Evolutionary conservation across 2,113 vertebrate species (phyloP).

Genomic region (Callipepla californica): DNA sequence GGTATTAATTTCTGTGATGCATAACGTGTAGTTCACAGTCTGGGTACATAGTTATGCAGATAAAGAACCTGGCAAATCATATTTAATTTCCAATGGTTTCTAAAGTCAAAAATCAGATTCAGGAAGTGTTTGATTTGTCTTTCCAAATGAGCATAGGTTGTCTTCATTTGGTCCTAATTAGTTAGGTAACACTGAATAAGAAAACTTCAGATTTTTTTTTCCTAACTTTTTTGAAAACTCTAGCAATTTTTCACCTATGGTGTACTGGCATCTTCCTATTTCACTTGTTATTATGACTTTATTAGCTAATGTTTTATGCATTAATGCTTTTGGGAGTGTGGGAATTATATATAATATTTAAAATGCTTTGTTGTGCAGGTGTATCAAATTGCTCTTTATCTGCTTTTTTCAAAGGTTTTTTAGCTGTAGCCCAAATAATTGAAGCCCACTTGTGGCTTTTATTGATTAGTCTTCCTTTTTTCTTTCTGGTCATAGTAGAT

Average conservation of each 20-base stretch:
- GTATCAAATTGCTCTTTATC: neutral
- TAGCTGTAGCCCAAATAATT: neutral
- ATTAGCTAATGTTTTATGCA: neutral
- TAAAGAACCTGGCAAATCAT: neutral
- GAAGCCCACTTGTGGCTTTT: neutral
- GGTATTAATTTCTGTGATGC: neutral
- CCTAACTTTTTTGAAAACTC: fast-evolving
- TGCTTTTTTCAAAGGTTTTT: neutral
- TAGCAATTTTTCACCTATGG: neutral
- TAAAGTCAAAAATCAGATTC: neutral
- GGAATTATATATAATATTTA: neutral
- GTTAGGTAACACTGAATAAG: neutral
- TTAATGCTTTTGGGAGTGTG: neutral
- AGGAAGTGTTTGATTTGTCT: neutral
- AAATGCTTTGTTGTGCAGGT: neutral
- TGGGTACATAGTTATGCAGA: neutral
- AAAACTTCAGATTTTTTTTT: neutral
- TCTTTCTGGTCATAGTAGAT: neutral
- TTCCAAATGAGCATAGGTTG: neutral
- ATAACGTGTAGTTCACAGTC: neutral
- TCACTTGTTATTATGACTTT: neutral
- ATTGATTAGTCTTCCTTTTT: neutral
- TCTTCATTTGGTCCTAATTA: neutral
- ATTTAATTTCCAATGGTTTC: neutral
- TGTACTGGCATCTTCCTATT: neutral